Conservation (phyloP, 2,797 vertebrate species). For the Mormyrops attenuatus region DNA sequence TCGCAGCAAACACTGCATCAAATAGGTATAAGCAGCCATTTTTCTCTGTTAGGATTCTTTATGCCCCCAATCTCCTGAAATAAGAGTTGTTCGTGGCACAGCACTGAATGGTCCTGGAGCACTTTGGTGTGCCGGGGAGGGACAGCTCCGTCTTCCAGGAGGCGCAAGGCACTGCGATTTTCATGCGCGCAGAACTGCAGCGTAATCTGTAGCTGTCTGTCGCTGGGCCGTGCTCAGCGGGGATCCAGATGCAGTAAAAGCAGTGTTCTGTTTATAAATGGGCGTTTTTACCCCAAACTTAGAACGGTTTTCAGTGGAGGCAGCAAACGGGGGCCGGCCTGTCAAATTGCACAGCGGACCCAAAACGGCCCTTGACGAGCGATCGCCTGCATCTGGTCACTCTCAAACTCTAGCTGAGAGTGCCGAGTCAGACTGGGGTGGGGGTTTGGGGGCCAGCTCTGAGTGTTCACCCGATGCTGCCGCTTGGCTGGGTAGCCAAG, state of each 20-base stretch:
- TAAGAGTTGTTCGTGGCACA: neutral
- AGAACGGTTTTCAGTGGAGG: neutral
- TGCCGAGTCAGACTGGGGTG: neutral
- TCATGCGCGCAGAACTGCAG: neutral
- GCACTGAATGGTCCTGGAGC: neutral
- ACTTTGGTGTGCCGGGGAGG: neutral
- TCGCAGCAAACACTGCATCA: neutral
- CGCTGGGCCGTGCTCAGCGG: neutral
- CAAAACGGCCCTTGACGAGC: neutral
- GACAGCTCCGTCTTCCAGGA: neutral
- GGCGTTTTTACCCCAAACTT: neutral
- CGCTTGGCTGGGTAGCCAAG: slow-evolving; percentile 19
- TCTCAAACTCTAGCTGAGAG: neutral
- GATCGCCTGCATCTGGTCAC: neutral
- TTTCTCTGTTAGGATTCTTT: neutral
- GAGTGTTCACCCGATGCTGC: slow-evolving; percentile 8
- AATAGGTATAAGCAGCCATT: neutral
- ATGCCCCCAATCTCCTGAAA: neutral
- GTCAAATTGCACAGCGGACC: too few relatives aligned
- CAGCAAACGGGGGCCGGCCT: neutral
- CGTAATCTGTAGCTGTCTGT: neutral
- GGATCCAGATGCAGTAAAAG: slow-evolving; percentile 11
- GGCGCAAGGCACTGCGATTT: neutral
- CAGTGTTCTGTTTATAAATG: slow-evolving; percentile 5
- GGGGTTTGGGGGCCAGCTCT: neutral